These are phyloP conservation scores for Elachura formosa DNA, from an alignment of 2,113 vertebrate species.

Conservation along the genomic window DNA sequence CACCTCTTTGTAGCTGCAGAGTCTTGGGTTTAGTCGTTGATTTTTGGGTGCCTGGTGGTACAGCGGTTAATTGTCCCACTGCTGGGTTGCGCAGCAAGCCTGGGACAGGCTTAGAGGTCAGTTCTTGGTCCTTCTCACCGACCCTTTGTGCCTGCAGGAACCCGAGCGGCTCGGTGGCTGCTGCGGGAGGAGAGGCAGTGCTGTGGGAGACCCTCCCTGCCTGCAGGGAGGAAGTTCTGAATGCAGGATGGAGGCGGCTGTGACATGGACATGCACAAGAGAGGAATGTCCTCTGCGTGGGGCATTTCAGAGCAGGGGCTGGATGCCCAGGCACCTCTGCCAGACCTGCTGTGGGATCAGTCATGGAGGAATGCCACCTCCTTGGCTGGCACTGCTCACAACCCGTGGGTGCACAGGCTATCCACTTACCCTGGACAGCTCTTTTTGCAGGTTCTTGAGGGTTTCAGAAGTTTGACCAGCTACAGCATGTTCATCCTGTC, in stretches of 20 bases:
- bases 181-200: background rate
- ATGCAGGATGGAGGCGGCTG: background rate
- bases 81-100: background rate
- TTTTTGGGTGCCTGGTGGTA: background rate
- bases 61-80: background rate
- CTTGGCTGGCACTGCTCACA: background rate
- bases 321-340: background rate
- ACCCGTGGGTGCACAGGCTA: accelerated
- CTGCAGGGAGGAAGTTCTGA: background rate
- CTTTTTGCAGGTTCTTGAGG: background rate
- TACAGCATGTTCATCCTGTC: background rate
- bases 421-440: background rate
- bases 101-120: background rate
- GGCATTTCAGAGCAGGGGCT: background rate
- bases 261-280: background rate
- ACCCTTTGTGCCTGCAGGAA: background rate
- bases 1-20: background rate
- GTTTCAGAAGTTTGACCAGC: background rate
- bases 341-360: background rate
- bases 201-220: accelerated
- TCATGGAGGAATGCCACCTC: background rate
- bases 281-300: background rate
- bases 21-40: background rate
- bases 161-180: background rate
- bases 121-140: background rate